Base-by-base conservation (phyloP, 2,113 vertebrate genomes). In the Passerina amoena region DNA sequence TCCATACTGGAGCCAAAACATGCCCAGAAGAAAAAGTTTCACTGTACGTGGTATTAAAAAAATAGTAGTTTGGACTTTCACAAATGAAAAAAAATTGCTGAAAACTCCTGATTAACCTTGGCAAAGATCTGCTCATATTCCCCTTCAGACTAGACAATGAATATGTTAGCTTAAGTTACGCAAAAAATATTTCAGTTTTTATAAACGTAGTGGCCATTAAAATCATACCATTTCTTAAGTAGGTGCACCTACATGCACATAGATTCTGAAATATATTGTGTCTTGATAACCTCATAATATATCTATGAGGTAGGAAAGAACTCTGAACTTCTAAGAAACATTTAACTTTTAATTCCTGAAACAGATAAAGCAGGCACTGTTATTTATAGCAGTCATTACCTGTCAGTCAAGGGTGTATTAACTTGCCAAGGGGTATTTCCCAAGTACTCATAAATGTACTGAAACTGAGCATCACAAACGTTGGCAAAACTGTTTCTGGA, bases 391-490 rank as follows among this genome's bases (percentile, higher is more conserved):
- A 86, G 33, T 14, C 60, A 65, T 75, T 98, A 99, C 98, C 98
- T 98, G 97, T 98, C 98, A 80, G 98, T 99, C 18, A 99, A 98
- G 72, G 98, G 98, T 56, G 98, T 98, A 96, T 98, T 98, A 97
- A 99, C 98, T 19, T 99, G 97, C 40, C 96, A 83, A 35, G 98
- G 97, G 21, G 97, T 98, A 96, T 99, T 99, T 83, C 98, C 98
- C 70, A 99, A 97, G 89, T 98, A 99, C 90, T 99, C 98, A 21
- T 98, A 98, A 51, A 98, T 98, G 91, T 98, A 99, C 72, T 94
- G 98, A 97, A 99, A 99, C 40, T 96, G 97, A 90, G 98, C 98
- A 63, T 98, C 97, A 5, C 98, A 99, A 70, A 98, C 98, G 86
- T 97, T 98, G 66, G 98, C 95, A 48, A 97, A 98, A 86, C 98